These are phyloP conservation scores for Platichthys stellatus DNA, from an alignment of 2,113 vertebrate species.

Conservation along the genomic window DNA sequence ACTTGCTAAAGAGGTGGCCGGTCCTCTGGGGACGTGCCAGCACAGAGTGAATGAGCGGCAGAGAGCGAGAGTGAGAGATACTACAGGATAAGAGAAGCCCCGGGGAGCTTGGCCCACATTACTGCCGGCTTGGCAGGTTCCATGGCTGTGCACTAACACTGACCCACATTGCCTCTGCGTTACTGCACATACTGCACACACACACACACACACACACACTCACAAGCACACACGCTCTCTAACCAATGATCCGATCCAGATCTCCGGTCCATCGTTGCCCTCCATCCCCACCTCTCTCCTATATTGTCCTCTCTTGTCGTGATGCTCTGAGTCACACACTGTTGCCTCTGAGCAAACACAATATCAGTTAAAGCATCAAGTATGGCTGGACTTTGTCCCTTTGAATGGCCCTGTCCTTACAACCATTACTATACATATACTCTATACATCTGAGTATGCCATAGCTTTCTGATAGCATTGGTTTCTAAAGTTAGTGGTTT, in stretches of 20 bases:
- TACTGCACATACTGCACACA: conserved; percentile 26
- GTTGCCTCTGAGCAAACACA: conserved; percentile 48
- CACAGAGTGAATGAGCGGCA: conserved; percentile 40
- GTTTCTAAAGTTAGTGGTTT: no score
- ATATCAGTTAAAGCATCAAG: conserved; percentile 26
- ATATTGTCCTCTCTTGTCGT: conserved; percentile 31
- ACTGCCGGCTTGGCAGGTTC: conserved; percentile 68
- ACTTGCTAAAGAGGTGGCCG: conserved; percentile 8
- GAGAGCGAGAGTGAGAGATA: conserved; percentile 37
- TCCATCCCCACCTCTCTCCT: conserved; percentile 13
- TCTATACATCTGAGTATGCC: not conserved
- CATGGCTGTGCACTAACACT: conserved; percentile 58
- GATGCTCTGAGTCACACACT: conserved; percentile 21
- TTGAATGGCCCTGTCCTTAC: not conserved
- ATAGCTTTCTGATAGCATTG: not conserved
- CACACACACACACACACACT: conserved; percentile 1
- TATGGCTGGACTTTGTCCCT: conserved; percentile 13
- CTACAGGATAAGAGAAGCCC: conserved; percentile 65
- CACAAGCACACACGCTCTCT: conserved; percentile 8
- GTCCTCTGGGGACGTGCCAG: conserved; percentile 29
- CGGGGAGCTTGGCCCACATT: conserved; percentile 76
- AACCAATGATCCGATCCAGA: conserved; percentile 51
- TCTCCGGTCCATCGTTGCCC: conserved; percentile 22
- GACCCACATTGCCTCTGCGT: conserved; percentile 74
- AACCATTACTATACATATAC: not conserved